These are phyloP conservation scores for Sebastes ruberrimus DNA, from an alignment of 2,797 vertebrate genomes.

Conservation along the genomic window DNA sequence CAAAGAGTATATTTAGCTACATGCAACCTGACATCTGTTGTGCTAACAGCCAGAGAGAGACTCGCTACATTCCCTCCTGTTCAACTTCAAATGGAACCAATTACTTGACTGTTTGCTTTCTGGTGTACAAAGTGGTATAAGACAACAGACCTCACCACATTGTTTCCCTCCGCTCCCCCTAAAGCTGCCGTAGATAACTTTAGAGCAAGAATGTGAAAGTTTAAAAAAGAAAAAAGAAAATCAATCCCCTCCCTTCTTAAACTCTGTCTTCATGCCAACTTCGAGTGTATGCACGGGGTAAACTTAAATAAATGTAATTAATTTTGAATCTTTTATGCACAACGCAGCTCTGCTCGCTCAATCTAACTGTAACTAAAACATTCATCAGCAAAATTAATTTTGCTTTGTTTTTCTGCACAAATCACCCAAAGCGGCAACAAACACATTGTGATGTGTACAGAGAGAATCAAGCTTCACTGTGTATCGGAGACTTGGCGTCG, in stretches of 20 bases:
- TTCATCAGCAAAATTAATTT: slow-evolving; percentile 32
- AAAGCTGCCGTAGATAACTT: slow-evolving; percentile 21
- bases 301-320: slow-evolving; percentile 32
- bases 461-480: not conserved
- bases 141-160: slow-evolving; percentile 29
- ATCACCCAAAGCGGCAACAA: slow-evolving; percentile 1
- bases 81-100: slow-evolving; percentile 69
- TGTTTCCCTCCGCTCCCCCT: slow-evolving; percentile 17
- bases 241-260: not conserved
- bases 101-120: slow-evolving; percentile 63
- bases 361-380: slow-evolving; percentile 36
- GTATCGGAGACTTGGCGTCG: not conserved
- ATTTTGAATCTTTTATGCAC: slow-evolving; percentile 21
- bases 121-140: slow-evolving; percentile 46
- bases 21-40: slow-evolving; percentile 68
- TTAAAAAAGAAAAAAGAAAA: not conserved
- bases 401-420: slow-evolving; percentile 31
- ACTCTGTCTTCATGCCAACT: not conserved
- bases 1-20: slow-evolving; percentile 68
- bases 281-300: not conserved
- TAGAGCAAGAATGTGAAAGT: not conserved
- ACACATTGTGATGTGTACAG: slow-evolving; percentile 3
- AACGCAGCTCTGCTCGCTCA: slow-evolving; percentile 4
- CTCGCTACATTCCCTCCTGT: slow-evolving; percentile 55
- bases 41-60: slow-evolving; percentile 64